These are phyloP conservation scores for Parnassius smintheus DNA, from an alignment of 2,888 invertebrate species.

Conservation along the genomic window DNA sequence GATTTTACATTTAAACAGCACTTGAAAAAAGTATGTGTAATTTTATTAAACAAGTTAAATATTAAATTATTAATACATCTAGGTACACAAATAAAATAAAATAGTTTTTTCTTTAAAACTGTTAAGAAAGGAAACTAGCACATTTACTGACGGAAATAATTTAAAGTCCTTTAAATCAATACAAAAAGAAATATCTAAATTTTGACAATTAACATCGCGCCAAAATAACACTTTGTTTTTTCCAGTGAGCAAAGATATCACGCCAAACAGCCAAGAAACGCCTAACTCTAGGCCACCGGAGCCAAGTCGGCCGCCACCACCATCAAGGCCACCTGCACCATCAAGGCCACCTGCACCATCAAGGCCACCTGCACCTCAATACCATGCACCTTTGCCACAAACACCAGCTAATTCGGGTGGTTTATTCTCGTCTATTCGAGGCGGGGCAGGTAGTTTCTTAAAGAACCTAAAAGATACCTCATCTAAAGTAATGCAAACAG, in stretches of 20 bases:
- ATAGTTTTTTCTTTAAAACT: too few species aligned
- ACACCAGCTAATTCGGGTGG: conserved; percentile 75
- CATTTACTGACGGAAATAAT: too few species aligned
- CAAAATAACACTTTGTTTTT: conserved; percentile 17
- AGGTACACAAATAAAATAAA: too few species aligned
- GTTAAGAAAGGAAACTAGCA: too few species aligned
- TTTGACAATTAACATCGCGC: not conserved
- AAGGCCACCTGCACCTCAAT: conserved; percentile 57
- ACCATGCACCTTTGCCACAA: conserved; percentile 50
- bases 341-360: conserved; percentile 51
- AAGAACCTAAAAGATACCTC: conserved; percentile 98
- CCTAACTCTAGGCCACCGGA: conserved; percentile 60
- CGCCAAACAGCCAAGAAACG: conserved; percentile 51
- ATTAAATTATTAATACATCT: too few species aligned
- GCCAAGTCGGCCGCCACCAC: conserved; percentile 58
- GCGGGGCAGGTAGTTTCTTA: conserved; percentile 95
- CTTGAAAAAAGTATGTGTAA: too few species aligned
- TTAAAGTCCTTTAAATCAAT: too few species aligned
- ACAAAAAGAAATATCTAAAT: too few species aligned
- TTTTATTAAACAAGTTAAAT: too few species aligned
- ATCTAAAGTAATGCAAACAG: conserved; percentile 97
- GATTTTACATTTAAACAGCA: too few species aligned
- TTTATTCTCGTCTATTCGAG: conserved; percentile 92
- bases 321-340: conserved; percentile 52
- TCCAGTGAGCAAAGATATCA: conserved; percentile 59